Base-by-base conservation (phyloP, 2,797 vertebrate species). In the Cyclopterus lumpus region DNA sequence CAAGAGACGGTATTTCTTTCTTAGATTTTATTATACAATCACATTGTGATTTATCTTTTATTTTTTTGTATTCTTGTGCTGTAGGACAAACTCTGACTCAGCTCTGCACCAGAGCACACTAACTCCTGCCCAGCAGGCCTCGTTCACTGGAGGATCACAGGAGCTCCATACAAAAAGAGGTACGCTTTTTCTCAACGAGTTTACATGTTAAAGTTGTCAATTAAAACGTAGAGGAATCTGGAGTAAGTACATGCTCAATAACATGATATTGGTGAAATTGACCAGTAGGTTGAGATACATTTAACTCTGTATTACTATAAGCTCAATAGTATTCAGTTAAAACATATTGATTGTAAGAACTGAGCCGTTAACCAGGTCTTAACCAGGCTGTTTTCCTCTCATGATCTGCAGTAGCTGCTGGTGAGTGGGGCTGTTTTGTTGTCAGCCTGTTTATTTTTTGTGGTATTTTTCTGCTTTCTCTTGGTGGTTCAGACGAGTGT, bases 21-120 rank as follows among this genome's bases (percentile, higher is more conserved):
- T 58, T 36, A 30, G 11, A 60, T 58, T 48, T 38, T 34, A 40
- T 24, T 30, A 4, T 34, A 64, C 10, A 12, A 30, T 30, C 26
- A 18, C 10, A 55, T 20, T 72, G 59, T 68, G 24, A 46, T 57
- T 51, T 62, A 55, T 22, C 6, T 22, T 4, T 16, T 38, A n/a
- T 14, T 24, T 15, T 10, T 8, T 30, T n/a, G 14, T 20, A 77
- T 73, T 60, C 15, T 71, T 86, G 44, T 74, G 30, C 73, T 83
- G 44, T 88, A 98, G 97, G 94, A 96, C 97, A 77, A 98, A 98
- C 89, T 98, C 97, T 0, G 97, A 98, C 91, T 98, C 97, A 30
- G 97, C 97, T 63, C 91, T 98, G 83, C 97, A 98, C 87, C 97
- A 97, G 96, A 97, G 97, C 87, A 96, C 97, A 36, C 92, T 98